Evolutionary conservation across 2,113 vertebrate species (phyloP).

Genomic region (Elephas maximus): DNA sequence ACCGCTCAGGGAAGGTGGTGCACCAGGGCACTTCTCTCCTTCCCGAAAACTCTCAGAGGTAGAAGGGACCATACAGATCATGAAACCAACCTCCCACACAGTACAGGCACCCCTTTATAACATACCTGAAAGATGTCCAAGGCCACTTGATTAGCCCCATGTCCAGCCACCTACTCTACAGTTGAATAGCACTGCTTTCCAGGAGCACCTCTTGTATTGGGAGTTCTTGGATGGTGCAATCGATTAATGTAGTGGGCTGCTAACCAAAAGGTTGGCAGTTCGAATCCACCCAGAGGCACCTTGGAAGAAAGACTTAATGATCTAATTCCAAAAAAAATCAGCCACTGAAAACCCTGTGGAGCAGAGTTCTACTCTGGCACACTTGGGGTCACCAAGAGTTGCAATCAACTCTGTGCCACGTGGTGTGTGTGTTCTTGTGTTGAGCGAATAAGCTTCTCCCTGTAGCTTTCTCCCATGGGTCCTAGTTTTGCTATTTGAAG

Average conservation of each 20-base stretch:
- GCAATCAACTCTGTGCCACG: background rate
- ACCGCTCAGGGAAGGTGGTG: background rate
- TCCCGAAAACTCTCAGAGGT: background rate
- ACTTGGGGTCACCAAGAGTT: background rate
- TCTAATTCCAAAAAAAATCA: background rate
- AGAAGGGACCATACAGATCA: background rate
- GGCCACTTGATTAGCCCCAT: background rate
- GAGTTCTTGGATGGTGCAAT: background rate
- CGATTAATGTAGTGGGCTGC: background rate
- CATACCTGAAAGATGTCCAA: background rate
- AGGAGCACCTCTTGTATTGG: background rate
- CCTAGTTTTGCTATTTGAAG: background rate
- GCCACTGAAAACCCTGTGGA: background rate
- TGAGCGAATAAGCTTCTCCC: background rate
- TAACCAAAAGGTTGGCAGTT: background rate
- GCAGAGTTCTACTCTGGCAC: background rate
- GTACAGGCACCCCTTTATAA: background rate
- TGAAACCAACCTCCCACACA: no score
- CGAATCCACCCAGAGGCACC: background rate
- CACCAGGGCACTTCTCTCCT: background rate
- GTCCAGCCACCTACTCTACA: background rate
- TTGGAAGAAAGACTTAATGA: background rate
- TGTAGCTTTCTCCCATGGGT: background rate
- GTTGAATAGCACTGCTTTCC: background rate
- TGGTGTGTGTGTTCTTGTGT: background rate